Base-by-base conservation (phyloP, 2,797 vertebrate genomes). In the Gobio occitaniae region DNA sequence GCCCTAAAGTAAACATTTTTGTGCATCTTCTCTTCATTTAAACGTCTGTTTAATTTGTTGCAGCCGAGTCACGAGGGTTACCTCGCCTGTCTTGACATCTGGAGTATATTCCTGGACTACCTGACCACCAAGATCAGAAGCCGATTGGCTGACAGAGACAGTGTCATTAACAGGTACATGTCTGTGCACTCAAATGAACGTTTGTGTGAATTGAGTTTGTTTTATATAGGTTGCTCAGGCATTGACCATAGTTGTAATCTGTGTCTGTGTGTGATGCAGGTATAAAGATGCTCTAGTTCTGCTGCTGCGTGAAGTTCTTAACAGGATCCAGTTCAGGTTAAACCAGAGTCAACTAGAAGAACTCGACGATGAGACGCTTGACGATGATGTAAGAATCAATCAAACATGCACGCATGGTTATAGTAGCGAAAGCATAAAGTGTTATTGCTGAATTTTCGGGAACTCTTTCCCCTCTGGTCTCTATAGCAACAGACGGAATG, bases 51-150 rank as follows among this genome's bases (percentile, higher is more conserved):
- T 71, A 1, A 44, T 78, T 84, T 12, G 2, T 87, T 93, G 41
- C 93, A 99, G 98, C 97, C 98, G 36, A 97, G 95, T 50, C 97
- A 99, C 68, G 98, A 99, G 94, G 98, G 98, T 90, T 99, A 99
- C 93, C 97, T 99, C 91, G 96, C 97, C 86, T 99, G 97, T 95
- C 95, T 99, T 92, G 98, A 99, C 90, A 99, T 99, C 91, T 99
- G 98, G 98, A 97, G 96, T 2, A 94, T 99, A 68, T 99, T 99
- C 94, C 94, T 99, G 95, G 98, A 99, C 91, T 99, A 98, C 88
- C 93, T 99, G 90, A 99, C 97, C 84, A 98, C 96, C 87, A 99
- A 99, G 95, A 98, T 98, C 90, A 97, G 97, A 94, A 99, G 97
- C 89, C 95, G 98, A 68, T 94, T 98, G 50, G 95, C 97, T 87